Percentiles rank a stretch among this genome's conserved stretches.
These are phyloP conservation scores for Haliclona indistincta DNA, from an alignment of 37 sponge, comb jelly and placozoan genomes.

Conservation along the genomic window DNA sequence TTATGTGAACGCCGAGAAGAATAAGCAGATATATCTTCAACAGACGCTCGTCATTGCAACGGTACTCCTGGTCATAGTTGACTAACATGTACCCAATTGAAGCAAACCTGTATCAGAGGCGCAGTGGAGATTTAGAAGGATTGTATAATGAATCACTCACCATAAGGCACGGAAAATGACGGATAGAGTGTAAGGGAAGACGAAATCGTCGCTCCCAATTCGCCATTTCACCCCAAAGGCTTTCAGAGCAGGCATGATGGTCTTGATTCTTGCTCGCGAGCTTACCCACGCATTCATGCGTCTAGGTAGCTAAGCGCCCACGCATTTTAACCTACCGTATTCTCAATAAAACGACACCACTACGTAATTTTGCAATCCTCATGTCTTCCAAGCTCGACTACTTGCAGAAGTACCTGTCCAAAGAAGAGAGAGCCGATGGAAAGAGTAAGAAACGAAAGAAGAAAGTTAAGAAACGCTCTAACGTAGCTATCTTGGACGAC, in stretches of 20 bases:
- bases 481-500: slow-evolving; percentile 45
- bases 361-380: too few species aligned
- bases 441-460: too few species aligned
- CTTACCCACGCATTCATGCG: not conserved
- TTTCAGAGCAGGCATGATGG: slow-evolving; percentile 58
- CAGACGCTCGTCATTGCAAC: slow-evolving; percentile 44
- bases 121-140: not conserved
- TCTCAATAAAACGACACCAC: not conserved
- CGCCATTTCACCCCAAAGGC: slow-evolving; percentile 74
- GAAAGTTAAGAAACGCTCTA: too few species aligned
- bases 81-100: slow-evolving; percentile 30
- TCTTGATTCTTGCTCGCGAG: too few species aligned
- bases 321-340: not conserved
- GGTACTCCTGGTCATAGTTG: slow-evolving; percentile 14
- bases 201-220: slow-evolving; percentile 79
- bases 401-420: too few species aligned
- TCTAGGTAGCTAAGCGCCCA: not conserved
- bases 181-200: slow-evolving; percentile 54
- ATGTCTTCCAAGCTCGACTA: too few species aligned
- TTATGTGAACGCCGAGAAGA: slow-evolving; percentile 37
- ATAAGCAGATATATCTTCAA: slow-evolving; percentile 56
- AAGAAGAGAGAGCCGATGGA: too few species aligned
- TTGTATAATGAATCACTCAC: slow-evolving; percentile 22
- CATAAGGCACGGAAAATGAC: slow-evolving; percentile 36
- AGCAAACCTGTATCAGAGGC: slow-evolving; percentile 32